A percentile compares a stretch with the other conserved stretches of the same genome.
phyloP scores from a whole-genome alignment of 2,113 vertebrate genomes.

The Pseudorectes ferrugineus region DNA sequence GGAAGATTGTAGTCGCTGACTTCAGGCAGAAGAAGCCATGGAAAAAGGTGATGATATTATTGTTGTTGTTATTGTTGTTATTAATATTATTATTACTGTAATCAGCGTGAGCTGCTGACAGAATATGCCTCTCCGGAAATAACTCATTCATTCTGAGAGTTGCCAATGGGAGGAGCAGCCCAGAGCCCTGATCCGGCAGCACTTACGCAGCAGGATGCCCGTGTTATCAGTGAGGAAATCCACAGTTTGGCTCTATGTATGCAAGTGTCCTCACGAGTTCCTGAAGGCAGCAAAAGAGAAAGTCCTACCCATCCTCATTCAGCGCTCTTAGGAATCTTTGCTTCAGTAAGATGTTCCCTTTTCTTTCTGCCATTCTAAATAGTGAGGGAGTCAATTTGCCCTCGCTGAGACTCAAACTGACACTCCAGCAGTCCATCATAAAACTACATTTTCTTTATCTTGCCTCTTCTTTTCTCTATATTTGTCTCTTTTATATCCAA shows the following conservation, averaged over 20 bases:
- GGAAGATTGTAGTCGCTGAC: not conserved
- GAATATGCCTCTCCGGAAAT: not conserved
- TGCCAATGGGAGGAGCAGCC: slow-evolving; percentile 16
- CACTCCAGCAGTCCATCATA: not conserved
- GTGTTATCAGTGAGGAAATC: slow-evolving; percentile 66
- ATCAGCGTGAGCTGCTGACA: not conserved
- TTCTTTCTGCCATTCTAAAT: not conserved
- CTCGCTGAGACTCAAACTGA: not conserved
- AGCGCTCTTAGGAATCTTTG: not conserved
- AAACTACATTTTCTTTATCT: not conserved
- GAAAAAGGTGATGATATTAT: not conserved
- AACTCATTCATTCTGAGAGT: slow-evolving; percentile 13
- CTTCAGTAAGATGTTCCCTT: not conserved
- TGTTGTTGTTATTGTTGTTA: not conserved
- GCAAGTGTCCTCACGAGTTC: slow-evolving; percentile 41
- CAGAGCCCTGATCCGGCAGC: not conserved
- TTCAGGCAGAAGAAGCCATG: not conserved
- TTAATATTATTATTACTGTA: not conserved
- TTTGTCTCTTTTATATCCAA: not conserved
- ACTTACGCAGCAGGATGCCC: slow-evolving; percentile 64
- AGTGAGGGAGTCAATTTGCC: not conserved
- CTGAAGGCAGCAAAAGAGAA: slow-evolving; percentile 45
- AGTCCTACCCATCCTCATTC: not conserved
- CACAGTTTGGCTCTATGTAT: not conserved
- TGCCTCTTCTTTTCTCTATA: not conserved